Conservation (phyloP, 2,888 invertebrate species). For the Melinaea marsaeus region DNA sequence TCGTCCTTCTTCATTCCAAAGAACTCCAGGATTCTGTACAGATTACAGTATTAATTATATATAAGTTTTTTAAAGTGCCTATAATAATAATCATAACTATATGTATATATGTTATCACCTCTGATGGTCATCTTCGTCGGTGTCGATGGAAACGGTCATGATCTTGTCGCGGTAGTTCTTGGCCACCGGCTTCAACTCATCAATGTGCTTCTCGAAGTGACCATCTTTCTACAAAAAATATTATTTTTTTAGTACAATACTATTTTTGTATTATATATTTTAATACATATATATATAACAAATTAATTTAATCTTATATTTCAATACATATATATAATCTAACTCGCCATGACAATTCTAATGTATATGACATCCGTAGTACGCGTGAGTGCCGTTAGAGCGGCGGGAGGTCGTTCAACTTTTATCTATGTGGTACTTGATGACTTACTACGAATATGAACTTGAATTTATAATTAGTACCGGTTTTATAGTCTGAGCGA, state of each 20-base stretch:
- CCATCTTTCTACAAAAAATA: conserved; percentile 80
- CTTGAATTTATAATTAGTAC: neutral
- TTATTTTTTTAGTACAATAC: neutral
- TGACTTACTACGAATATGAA: neutral
- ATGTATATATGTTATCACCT: conserved; percentile 47
- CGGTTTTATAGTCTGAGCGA: neutral
- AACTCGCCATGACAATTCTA: neutral
- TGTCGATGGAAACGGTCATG: conserved; percentile 96
- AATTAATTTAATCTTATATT: neutral
- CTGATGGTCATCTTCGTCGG: conserved; percentile 96
- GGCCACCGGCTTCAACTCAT: conserved; percentile 89
- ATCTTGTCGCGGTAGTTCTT: conserved; percentile 94
- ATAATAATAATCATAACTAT: neutral
- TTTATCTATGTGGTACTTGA: conserved; percentile 24
- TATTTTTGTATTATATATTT: neutral
- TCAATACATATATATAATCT: neutral
- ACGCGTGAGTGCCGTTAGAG: neutral
- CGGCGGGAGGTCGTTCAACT: conserved; percentile 19
- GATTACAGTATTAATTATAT: conserved; percentile 10
- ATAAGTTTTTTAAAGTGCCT: too few species aligned
- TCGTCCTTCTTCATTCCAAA: conserved; percentile 98
- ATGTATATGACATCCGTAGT: neutral
- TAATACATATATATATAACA: neutral
- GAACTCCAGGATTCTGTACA: conserved; percentile 95
- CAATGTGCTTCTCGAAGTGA: conserved; percentile 87